phyloP scores from a whole-genome alignment of 2,888 invertebrate species.

The Conistra vaccinii region DNA sequence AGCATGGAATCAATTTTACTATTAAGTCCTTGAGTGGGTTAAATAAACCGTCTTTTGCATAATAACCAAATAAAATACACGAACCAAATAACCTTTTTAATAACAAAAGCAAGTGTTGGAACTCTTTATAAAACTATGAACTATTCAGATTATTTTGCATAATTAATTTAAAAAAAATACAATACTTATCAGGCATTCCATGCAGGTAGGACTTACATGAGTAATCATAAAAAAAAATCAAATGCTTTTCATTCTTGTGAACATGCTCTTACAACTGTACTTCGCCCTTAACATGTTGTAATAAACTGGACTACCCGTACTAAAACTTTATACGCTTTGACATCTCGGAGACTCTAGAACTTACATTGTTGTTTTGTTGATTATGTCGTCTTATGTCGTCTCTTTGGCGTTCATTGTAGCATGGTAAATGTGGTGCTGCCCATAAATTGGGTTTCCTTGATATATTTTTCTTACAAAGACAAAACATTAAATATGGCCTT shows the following conservation, averaged over 20 bases:
- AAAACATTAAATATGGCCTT: background rate
- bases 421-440: background rate
- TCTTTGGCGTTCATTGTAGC: constrained; percentile 8
- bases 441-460: background rate
- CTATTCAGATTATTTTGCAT: background rate
- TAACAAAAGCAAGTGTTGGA: background rate
- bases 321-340: constrained; percentile 60
- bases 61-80: background rate
- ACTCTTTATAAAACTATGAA: background rate
- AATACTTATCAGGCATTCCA: background rate
- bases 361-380: constrained; percentile 49
- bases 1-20: too few species aligned
- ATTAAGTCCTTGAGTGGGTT: background rate
- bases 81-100: background rate
- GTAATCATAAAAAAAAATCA: background rate
- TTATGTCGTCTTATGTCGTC: constrained; percentile 26
- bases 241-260: constrained; percentile 10
- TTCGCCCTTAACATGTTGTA: constrained; percentile 42
- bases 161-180: background rate
- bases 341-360: constrained; percentile 34
- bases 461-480: background rate
- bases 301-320: constrained; percentile 41
- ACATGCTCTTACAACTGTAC: constrained; percentile 26
- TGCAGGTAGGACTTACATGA: background rate
- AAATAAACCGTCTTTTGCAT: background rate